Conservation (phyloP, 1,140 invertebrate species). For the Nixonia krombeini region DNA sequence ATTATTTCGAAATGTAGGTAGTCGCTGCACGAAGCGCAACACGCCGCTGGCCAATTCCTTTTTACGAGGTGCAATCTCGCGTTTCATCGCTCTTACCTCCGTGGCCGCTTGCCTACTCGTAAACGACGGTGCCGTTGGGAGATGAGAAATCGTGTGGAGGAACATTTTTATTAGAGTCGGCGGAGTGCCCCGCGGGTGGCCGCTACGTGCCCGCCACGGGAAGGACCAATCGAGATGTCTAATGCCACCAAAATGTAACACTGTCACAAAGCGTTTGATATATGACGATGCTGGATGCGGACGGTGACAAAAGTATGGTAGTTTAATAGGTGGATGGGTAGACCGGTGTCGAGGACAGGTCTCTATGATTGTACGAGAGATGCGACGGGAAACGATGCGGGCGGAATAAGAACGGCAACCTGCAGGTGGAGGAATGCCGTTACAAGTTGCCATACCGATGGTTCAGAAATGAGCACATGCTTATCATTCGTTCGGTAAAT, state of each 20-base stretch:
- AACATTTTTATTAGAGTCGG: slow-evolving; percentile 56
- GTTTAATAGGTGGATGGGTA: slow-evolving; percentile 8
- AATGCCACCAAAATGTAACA: slow-evolving; percentile 17
- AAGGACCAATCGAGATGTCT: slow-evolving; percentile 4
- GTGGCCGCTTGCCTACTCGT: slow-evolving; percentile 18
- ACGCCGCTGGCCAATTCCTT: slow-evolving; percentile 5
- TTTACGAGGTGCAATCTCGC: slow-evolving; percentile 42
- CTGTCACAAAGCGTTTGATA: slow-evolving; percentile 16
- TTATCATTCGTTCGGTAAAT: background rate
- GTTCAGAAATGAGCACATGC: background rate
- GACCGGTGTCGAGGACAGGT: slow-evolving; percentile 19
- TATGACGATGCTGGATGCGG: slow-evolving; percentile 20
- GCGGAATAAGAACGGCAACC: slow-evolving; percentile 14
- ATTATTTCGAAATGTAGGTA: slow-evolving; percentile 10
- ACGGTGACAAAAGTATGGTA: slow-evolving; percentile 16
- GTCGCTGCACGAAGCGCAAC: background rate
- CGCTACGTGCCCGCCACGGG: slow-evolving; percentile 10
- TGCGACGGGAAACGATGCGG: slow-evolving; percentile 28
- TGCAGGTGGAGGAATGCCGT: slow-evolving; percentile 46
- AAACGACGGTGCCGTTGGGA: slow-evolving; percentile 14
- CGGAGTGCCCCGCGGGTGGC: slow-evolving; percentile 47
- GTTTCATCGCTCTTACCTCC: slow-evolving; percentile 44
- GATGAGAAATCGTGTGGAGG: slow-evolving; percentile 22
- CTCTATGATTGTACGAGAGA: slow-evolving; percentile 8
- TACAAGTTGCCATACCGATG: slow-evolving; percentile 14